Evolutionary conservation across 1,140 invertebrate species (phyloP).

Genomic region (Pachypeltis micranthus): DNA sequence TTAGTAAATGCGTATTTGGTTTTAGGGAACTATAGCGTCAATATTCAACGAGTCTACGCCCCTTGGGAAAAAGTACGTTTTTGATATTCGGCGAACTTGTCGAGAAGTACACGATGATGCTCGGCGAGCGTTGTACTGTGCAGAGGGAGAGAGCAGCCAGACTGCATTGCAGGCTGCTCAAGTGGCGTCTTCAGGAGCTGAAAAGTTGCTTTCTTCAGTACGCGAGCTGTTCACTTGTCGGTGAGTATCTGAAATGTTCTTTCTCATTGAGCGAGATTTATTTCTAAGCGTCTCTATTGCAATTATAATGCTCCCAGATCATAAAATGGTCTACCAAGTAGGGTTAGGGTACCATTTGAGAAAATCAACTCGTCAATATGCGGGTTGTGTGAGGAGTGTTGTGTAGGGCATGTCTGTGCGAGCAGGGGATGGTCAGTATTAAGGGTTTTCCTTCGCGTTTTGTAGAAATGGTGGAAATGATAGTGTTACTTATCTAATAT

Average conservation of each 20-base stretch:
- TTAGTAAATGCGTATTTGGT: too few species aligned
- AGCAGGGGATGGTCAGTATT: too few species aligned
- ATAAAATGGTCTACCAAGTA: too few species aligned
- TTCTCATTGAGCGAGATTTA: not conserved
- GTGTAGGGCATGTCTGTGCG: too few species aligned
- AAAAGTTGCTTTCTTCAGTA: conserved; percentile 43
- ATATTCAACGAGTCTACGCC: conserved; percentile 82
- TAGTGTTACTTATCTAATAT: too few species aligned
- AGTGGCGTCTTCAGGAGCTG: conserved; percentile 30
- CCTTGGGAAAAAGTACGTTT: conserved; percentile 74
- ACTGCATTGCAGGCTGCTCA: conserved; percentile 31
- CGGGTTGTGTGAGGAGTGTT: too few species aligned
- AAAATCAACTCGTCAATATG: too few species aligned
- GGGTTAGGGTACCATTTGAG: too few species aligned
- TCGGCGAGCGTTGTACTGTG: conserved; percentile 49
- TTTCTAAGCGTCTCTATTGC: not conserved
- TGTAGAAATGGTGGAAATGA: too few species aligned
- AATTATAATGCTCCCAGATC: too few species aligned
- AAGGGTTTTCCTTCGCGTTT: too few species aligned
- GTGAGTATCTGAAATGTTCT: conserved; percentile 4
- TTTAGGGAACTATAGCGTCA: conserved; percentile 72
- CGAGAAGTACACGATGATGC: conserved; percentile 79
- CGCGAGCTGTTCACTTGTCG: conserved; percentile 63
- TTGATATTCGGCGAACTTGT: conserved; percentile 75
- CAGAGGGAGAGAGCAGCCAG: conserved; percentile 21